phyloP scores from a whole-genome alignment of 92 coral and sea anemone species.

The Galaxea fascicularis region DNA sequence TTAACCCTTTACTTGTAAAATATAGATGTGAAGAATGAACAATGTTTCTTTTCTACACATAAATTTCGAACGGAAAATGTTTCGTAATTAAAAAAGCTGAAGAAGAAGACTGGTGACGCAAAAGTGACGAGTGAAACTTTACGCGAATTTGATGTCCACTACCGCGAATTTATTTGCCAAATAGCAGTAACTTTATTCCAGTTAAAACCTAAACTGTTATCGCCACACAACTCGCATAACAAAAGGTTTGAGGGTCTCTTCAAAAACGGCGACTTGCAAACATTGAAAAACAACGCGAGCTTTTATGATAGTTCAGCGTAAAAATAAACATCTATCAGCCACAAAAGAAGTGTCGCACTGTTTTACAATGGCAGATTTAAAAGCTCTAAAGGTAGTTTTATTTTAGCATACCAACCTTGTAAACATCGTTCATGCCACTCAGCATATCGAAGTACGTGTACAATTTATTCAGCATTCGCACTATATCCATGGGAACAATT shows the following conservation, averaged over 20 bases:
- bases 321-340: conserved; percentile 12
- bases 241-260: conserved; percentile 18
- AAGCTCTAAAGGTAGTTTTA: conserved; percentile 1
- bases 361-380: conserved; percentile 15
- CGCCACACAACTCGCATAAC: not conserved
- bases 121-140: not conserved
- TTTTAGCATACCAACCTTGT: conserved; percentile 77
- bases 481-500: conserved; percentile 99
- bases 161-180: not conserved
- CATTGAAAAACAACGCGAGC: not conserved
- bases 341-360: not conserved
- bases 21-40: not conserved
- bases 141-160: not conserved
- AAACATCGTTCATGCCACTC: conserved; percentile 95
- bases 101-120: not conserved
- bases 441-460: conserved; percentile 99
- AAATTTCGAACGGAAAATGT: no score
- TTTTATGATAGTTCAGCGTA: not conserved
- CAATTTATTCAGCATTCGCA: conserved; percentile 91
- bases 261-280: conserved; percentile 6
- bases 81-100: no score
- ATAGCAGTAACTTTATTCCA: not conserved
- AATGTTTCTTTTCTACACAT: no score
- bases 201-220: conserved; percentile 1
- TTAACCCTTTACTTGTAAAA: not conserved